Conservation (phyloP, 1,140 invertebrate species). For the Episyrphus balteatus region DNA sequence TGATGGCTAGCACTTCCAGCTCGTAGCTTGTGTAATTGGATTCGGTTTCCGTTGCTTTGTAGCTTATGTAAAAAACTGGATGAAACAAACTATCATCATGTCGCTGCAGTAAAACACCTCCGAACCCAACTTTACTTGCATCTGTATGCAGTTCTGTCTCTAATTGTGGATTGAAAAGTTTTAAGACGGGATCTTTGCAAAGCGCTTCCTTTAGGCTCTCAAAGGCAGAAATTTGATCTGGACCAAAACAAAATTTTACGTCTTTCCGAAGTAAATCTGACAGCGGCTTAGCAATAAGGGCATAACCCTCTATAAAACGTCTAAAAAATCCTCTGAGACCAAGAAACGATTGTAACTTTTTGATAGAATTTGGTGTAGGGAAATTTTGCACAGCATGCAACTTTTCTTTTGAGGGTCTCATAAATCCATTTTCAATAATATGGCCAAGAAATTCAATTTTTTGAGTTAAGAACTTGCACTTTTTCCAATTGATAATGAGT, state of each 20-base stretch:
- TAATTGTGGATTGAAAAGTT: constrained; percentile 12
- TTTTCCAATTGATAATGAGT: not conserved
- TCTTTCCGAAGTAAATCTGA: constrained; percentile 5
- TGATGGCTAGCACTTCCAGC: not conserved
- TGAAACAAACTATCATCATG: not conserved
- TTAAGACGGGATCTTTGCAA: constrained; percentile 11
- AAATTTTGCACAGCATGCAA: too few species aligned
- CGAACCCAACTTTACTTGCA: constrained; percentile 10
- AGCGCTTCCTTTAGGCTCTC: constrained; percentile 4
- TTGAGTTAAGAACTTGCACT: not conserved
- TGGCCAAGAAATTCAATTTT: not conserved
- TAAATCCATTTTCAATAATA: not conserved
- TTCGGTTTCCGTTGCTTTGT: not conserved
- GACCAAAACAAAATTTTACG: constrained; percentile 5
- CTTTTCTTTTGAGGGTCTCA: too few species aligned
- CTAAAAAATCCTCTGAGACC: constrained; percentile 11
- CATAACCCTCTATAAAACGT: not conserved
- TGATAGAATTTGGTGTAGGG: not conserved
- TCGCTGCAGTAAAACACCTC: constrained; percentile 15
- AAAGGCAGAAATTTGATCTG: constrained; percentile 14
- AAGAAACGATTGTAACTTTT: not conserved
- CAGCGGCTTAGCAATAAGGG: constrained; percentile 6
- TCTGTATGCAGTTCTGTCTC: constrained; percentile 19
- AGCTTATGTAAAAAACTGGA: constrained; percentile 2
- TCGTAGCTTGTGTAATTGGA: not conserved